Percentiles rank a stretch among this genome's conserved stretches.
Conservation (phyloP, 2,888 invertebrate genomes). For the Pheosia gnoma region DNA sequence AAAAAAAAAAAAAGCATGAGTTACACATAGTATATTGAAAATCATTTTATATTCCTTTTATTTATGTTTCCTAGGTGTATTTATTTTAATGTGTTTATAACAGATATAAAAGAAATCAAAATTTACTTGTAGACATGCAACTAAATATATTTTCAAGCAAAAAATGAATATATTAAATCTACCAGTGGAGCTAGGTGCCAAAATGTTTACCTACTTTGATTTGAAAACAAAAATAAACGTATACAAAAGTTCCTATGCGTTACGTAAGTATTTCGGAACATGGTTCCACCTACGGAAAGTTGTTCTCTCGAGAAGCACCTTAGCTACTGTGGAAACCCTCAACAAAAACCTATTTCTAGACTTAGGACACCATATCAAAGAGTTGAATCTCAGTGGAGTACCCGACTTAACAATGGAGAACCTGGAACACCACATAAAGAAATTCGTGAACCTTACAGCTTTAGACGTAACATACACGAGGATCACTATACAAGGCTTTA, state of each 20-base stretch:
- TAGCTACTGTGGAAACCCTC: conserved; percentile 41
- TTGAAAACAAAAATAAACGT: conserved; percentile 40
- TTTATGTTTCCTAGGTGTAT: too few species aligned
- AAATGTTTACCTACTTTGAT: conserved; percentile 40
- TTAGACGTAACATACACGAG: conserved; percentile 53
- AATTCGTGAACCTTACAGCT: conserved; percentile 39
- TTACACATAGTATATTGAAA: too few species aligned
- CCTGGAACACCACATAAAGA: conserved; percentile 35
- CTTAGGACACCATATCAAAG: conserved; percentile 36
- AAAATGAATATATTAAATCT: conserved; percentile 41
- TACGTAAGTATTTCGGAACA: conserved; percentile 44
- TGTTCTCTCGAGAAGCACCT: conserved; percentile 39
- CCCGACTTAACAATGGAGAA: conserved; percentile 40
- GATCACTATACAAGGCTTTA: conserved; percentile 46
- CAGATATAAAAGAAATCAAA: too few species aligned
- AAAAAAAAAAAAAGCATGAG: too few species aligned
- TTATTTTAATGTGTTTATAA: too few species aligned
- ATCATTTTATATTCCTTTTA: too few species aligned
- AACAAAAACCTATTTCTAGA: conserved; percentile 39
- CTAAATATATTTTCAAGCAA: too few species aligned
- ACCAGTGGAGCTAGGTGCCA: conserved; percentile 41
- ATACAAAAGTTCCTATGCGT: conserved; percentile 32
- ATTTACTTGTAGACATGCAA: too few species aligned
- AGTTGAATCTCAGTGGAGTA: conserved; percentile 48
- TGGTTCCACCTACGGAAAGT: conserved; percentile 40